Evolutionary conservation across 2,797 vertebrate genomes (phyloP), one percentile per base, ranked within the genome.

Genomic region (Ambastaia sidthimunki): DNA sequence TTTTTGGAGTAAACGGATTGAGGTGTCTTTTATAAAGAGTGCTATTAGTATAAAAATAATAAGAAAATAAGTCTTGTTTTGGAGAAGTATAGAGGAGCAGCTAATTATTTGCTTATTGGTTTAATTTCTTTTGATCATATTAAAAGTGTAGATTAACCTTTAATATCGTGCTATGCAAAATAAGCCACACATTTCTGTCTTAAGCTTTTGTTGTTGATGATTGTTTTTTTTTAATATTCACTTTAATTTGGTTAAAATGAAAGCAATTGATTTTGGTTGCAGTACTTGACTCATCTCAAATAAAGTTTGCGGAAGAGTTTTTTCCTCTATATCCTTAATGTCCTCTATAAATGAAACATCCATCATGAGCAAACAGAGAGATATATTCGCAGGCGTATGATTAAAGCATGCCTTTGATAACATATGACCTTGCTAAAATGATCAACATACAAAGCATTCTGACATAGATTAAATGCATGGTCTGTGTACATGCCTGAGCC

Each of bases 341-440:
- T 79, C 77, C 71, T 77, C 70, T 74, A 69, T n/a, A 18, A 41
- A 50, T 37, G 18, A 48, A 47, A 70, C 25, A 76, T 52, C 50
- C 47, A 72, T 82, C 65, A 74, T 50, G 7, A 28, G 54, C 65
- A 34, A 60, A 44, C 67, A 76, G 11, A 62, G 12, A 50, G 59
- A 52, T 34, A 19, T 71, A 50, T 23, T 73, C 66, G 31, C 60
- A 48, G 11, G 57, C 47, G 66, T 57, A 78, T 76, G 55, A 71
- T 68, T 57, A 62, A 23, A 50, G 37, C 57, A 66, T 72, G 25
- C 19, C 66, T 76, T 65, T 66, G 54, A 79, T 47, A 59, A 47
- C 59, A 41, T 55, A 50, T 71, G 70, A 84, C 76, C 75, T 77
- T 84, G 50, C 54, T 65, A 78, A 62, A 83, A 79, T 62, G 25